Conservation (phyloP, 2,888 invertebrate species). For the Pristionchus exspectatus region DNA sequence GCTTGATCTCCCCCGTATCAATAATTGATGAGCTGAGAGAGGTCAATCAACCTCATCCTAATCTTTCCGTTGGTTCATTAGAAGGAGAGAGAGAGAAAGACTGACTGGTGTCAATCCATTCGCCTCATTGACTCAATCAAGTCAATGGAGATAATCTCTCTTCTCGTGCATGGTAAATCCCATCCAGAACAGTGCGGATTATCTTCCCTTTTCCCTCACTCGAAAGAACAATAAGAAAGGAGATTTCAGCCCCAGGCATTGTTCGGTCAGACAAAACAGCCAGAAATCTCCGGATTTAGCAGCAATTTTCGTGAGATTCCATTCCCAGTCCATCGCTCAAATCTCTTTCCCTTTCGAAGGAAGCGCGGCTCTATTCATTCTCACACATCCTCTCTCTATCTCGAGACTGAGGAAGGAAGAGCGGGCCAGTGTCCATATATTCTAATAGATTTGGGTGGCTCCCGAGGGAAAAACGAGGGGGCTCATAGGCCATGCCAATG, state of each 20-base stretch:
- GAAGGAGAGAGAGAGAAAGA: neutral
- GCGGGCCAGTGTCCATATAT: constrained; percentile 47
- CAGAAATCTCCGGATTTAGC: neutral
- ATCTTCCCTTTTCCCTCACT: neutral
- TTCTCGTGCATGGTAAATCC: neutral
- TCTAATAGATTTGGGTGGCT: constrained; percentile 32
- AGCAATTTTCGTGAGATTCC: neutral
- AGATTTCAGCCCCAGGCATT: constrained; percentile 25
- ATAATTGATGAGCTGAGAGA: constrained; percentile 12
- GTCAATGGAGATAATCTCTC: constrained; percentile 23
- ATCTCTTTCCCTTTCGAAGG: neutral
- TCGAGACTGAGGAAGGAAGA: neutral
- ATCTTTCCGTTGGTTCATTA: neutral
- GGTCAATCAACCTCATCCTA: neutral
- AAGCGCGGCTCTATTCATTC: constrained; percentile 10
- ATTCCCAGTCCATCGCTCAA: constrained; percentile 37
- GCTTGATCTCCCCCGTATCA: neutral
- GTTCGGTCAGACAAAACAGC: constrained; percentile 1
- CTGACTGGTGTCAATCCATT: constrained; percentile 28
- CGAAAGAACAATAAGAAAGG: constrained; percentile 23
- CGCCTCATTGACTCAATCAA: constrained; percentile 46
- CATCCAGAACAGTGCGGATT: neutral
- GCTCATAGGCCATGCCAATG: neutral
- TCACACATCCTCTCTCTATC: constrained; percentile 36
- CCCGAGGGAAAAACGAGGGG: neutral